A percentile compares a stretch with the other conserved stretches of the same genome.
Conservation (phyloP, 2,113 vertebrate species). For the Tinamus guttatus region DNA sequence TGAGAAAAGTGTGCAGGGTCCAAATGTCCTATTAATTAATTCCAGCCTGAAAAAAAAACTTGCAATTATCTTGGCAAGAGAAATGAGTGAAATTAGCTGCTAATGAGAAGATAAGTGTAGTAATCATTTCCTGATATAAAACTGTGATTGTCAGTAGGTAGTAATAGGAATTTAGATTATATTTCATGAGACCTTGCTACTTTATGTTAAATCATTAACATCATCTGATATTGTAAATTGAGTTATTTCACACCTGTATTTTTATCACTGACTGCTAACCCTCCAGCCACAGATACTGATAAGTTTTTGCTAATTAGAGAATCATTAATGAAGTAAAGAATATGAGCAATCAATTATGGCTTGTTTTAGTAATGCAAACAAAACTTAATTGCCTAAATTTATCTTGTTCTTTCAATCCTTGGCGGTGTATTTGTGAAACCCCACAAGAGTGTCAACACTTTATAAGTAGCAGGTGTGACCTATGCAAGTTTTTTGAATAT, state of each 20-base stretch:
- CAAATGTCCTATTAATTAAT: constrained; percentile 76
- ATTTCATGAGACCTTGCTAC: constrained; percentile 69
- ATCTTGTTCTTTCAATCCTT: constrained; percentile 60
- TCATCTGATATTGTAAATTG: constrained; percentile 72
- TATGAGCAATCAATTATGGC: constrained; percentile 73
- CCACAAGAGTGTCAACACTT: constrained; percentile 46
- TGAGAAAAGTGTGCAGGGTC: constrained; percentile 68
- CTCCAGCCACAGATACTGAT: constrained; percentile 67
- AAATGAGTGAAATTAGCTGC: constrained; percentile 77
- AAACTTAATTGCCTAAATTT: constrained; percentile 63
- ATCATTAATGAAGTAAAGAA: constrained; percentile 73
- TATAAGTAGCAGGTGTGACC: constrained; percentile 44
- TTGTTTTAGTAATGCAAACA: constrained; percentile 66
- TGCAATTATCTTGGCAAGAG: constrained; percentile 80
- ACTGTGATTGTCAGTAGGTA: constrained; percentile 71
- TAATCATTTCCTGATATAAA: constrained; percentile 75
- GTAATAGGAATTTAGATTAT: constrained; percentile 66
- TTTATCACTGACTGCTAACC: constrained; percentile 72
- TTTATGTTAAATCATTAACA: constrained; percentile 74
- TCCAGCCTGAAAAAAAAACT: constrained; percentile 56
- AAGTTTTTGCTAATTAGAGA: constrained; percentile 76
- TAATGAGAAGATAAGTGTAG: constrained; percentile 81
- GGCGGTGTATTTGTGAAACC: constrained; percentile 45
- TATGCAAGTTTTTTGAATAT: neutral
- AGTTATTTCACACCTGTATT: constrained; percentile 77